Conservation (phyloP, 2,113 vertebrate genomes). For the Neomonachus schauinslandi region DNA sequence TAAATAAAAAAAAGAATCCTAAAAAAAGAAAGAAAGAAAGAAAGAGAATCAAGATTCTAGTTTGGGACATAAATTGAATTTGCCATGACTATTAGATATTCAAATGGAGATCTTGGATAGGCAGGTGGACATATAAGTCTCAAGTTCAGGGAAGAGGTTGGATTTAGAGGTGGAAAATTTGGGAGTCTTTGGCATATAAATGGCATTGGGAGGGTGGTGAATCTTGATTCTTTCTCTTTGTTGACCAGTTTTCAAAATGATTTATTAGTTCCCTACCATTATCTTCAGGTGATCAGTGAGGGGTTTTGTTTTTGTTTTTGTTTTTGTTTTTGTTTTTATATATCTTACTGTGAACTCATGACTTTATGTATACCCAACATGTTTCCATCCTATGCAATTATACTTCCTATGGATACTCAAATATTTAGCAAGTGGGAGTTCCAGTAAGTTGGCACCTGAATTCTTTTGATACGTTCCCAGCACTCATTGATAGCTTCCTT, state of each 20-base stretch:
- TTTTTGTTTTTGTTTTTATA: not conserved
- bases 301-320: not conserved
- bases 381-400: not conserved
- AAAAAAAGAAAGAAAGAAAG: not conserved
- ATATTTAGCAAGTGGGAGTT: not conserved
- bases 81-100: not conserved
- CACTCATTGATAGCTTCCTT: not conserved
- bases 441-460: not conserved
- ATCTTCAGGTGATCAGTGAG: not conserved
- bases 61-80: not conserved
- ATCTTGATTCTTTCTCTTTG: constrained; percentile 8
- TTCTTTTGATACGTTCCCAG: not conserved
- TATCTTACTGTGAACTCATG: not conserved
- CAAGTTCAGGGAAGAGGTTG: not conserved
- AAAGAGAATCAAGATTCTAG: not conserved
- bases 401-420: not conserved
- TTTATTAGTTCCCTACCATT: not conserved
- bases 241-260: constrained; percentile 10
- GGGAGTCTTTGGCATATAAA: not conserved
- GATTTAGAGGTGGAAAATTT: not conserved
- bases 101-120: not conserved
- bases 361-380: constrained; percentile 14
- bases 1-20: no score
- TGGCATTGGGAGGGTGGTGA: not conserved
- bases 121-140: not conserved